Conservation (phyloP, 1,140 invertebrate genomes). For the Rhopalosiphum maidis region DNA sequence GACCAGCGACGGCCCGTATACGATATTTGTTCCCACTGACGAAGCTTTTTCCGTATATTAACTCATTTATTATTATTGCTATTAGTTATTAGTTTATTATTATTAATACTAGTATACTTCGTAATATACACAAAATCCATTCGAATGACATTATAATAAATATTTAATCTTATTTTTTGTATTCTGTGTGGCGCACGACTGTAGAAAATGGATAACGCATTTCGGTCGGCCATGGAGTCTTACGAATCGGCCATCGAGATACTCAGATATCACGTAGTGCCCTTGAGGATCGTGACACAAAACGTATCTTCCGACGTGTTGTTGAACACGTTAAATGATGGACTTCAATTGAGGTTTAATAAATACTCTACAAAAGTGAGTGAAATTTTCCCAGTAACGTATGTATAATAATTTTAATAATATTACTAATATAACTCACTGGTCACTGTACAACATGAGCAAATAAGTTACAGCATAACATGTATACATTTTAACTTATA, state of each 20-base stretch:
- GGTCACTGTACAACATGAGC: no score
- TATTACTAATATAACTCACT: no score
- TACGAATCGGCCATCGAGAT: constrained; percentile 61
- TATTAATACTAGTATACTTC: no score
- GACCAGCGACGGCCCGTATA: constrained; percentile 64
- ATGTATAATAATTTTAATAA: background rate
- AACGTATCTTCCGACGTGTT: constrained; percentile 64
- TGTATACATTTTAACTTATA: background rate
- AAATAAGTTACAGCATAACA: no score
- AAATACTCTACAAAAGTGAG: constrained; percentile 40
- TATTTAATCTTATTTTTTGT: background rate
- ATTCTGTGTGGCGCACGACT: background rate
- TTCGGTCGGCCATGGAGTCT: constrained; percentile 32
- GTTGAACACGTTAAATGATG: constrained; percentile 62
- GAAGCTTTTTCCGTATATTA: constrained; percentile 65
- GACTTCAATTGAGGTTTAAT: constrained; percentile 53
- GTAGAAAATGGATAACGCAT: constrained; percentile 21
- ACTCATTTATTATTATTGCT: background rate
- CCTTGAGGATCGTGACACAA: constrained; percentile 63
- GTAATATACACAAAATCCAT: background rate
- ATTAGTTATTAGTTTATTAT: background rate
- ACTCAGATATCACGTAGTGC: constrained; percentile 64
- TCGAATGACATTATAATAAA: background rate
- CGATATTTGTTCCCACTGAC: constrained; percentile 67
- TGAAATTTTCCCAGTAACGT: background rate